Evolutionary conservation across 2,113 vertebrate species (phyloP), one percentile per base, ranked within the genome.

Genomic region (Anhinga rufa): DNA sequence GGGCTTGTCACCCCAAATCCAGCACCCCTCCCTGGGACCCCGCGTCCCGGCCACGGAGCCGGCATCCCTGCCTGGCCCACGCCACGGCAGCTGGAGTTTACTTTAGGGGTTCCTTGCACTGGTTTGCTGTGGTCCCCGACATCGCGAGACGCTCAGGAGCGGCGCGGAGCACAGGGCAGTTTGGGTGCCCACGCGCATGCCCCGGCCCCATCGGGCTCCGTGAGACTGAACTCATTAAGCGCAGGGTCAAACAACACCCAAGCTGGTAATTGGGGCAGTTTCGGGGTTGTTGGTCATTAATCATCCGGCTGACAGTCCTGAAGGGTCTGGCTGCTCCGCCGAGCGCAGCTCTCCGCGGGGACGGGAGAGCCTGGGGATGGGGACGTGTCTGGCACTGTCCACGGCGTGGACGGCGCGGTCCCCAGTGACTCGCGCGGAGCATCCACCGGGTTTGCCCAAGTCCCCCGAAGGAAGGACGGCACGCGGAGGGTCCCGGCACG

Each of bases 381-480:
- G 60, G 61, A 71, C 1, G 17, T 68, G 86, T 38, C 86, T 55
- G 94, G 89, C 79, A 44, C 26, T 1, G 18, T 28, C 13, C 71
- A 14, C 0, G 0, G 26, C 0, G 3, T 14, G 69, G 75, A 62
- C 0, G 4, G 24, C 0, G 0, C 4, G 1, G 40, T 18, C 40
- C 60, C 55, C 46, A 3, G 74, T 1, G 38, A 60, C 29, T 62
- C 22, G 3, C 38, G 24, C 0, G 0, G 46, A 81, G 42, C 74
- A 80, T 5, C 84, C 55, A 12, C 22, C 0, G 1, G 7, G 3
- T 72, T 52, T 62, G 60, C 71, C 64, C 29, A 14, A 62, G 11
- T 18, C 14, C 0, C 24, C 25, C 11, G 1, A 6, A 20, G n/a
- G 1, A 48, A 66, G 49, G 36, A 61, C 8, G 3, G 3, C 9